These are phyloP conservation scores for Porites cylindrica DNA, from an alignment of 92 coral and sea anemone genomes.

Conservation along the genomic window DNA sequence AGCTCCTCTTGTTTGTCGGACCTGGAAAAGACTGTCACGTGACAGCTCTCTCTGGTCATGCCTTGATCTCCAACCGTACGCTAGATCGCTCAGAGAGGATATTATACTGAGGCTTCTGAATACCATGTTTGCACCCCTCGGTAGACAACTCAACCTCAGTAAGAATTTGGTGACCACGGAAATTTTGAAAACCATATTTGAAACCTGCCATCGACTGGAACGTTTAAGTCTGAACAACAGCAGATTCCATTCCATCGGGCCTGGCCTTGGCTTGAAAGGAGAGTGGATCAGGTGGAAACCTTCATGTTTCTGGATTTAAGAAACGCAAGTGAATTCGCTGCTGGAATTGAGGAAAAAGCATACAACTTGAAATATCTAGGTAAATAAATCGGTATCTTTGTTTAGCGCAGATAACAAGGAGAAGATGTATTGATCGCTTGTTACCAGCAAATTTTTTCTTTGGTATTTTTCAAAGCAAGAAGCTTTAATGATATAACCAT, in stretches of 20 bases:
- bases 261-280: slow-evolving; percentile 50
- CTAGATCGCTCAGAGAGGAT: slow-evolving; percentile 14
- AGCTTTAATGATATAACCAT: no score
- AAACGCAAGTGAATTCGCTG: slow-evolving; percentile 64
- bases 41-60: slow-evolving; percentile 78
- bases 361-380: slow-evolving; percentile 28
- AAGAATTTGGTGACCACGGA: slow-evolving; percentile 51
- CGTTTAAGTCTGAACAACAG: no score
- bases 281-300: slow-evolving; percentile 8
- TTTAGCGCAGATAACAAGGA: no score
- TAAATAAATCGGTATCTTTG: no score
- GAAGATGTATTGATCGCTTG: no score
- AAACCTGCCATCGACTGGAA: no score
- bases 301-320: slow-evolving; percentile 66
- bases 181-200: no score
- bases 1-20: slow-evolving; percentile 64
- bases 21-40: slow-evolving; percentile 74
- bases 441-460: no score
- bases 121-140: slow-evolving; percentile 69
- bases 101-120: slow-evolving; percentile 49
- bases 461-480: no score
- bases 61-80: slow-evolving; percentile 68
- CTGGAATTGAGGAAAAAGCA: slow-evolving; percentile 58
- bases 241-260: slow-evolving; percentile 34
- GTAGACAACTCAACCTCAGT: slow-evolving; percentile 59